phyloP scores from a whole-genome alignment of 2,797 vertebrate species.

The Lacerta viridis region DNA sequence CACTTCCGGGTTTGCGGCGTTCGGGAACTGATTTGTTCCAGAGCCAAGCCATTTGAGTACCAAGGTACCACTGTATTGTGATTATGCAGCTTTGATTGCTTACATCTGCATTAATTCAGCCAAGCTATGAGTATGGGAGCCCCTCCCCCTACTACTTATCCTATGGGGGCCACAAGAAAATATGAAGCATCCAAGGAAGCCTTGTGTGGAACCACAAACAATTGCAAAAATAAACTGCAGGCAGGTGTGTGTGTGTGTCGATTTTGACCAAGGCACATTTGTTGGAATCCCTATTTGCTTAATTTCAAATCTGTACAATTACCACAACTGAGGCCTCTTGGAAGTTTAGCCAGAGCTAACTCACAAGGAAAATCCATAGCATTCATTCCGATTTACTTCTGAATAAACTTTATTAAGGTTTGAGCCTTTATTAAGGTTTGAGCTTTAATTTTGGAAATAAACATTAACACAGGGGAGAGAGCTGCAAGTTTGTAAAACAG shows the following conservation, averaged over 20 bases:
- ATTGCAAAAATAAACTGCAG: not conserved
- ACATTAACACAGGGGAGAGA: not conserved
- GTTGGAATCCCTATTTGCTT: not conserved
- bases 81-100: not conserved
- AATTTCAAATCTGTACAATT: not conserved
- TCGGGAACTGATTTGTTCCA: too few relatives aligned
- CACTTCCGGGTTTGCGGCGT: too few relatives aligned
- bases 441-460: not conserved
- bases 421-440: too few relatives aligned
- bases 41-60: too few relatives aligned
- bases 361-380: not conserved
- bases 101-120: not conserved
- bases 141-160: not conserved
- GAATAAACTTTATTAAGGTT: not conserved
- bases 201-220: not conserved
- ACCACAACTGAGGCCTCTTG: not conserved
- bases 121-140: not conserved
- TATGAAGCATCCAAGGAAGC: not conserved
- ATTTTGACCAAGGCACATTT: not conserved
- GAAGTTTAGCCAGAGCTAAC: not conserved
- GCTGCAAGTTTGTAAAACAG: not conserved
- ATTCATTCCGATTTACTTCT: not conserved
- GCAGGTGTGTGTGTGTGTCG: not conserved
- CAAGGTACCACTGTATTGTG: too few relatives aligned
- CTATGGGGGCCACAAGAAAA: not conserved